Conservation (phyloP, 2,888 invertebrate species). For the Plebejus anna region DNA sequence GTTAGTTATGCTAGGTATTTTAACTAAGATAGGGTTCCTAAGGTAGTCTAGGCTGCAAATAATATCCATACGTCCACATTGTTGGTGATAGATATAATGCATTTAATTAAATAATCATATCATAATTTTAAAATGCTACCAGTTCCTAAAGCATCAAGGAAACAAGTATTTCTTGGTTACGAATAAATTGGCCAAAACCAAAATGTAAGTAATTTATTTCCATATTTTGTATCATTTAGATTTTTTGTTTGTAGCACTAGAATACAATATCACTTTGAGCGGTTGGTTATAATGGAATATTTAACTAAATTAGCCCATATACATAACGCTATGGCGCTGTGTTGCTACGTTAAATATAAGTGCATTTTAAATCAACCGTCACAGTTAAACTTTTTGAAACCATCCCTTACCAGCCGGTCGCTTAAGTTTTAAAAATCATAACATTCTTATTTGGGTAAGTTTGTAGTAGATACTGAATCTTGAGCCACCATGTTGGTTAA, state of each 20-base stretch:
- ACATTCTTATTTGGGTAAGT: background rate
- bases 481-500: background rate
- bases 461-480: background rate
- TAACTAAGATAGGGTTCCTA: slow-evolving; percentile 41
- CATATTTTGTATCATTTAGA: background rate
- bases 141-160: slow-evolving; percentile 47
- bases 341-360: slow-evolving; percentile 57
- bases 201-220: background rate
- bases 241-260: background rate
- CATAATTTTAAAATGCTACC: slow-evolving; percentile 24
- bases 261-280: background rate
- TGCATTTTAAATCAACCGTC: slow-evolving; percentile 40
- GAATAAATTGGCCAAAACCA: background rate
- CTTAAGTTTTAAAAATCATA: slow-evolving; percentile 10
- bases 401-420: background rate
- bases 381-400: background rate
- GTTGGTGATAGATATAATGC: slow-evolving; percentile 50
- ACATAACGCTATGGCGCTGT: slow-evolving; percentile 56
- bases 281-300: slow-evolving; percentile 44
- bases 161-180: background rate
- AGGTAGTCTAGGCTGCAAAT: slow-evolving; percentile 37
- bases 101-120: slow-evolving; percentile 46
- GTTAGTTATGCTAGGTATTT: slow-evolving; percentile 40
- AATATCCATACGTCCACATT: slow-evolving; percentile 48
- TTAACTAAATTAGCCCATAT: slow-evolving; percentile 58